Evolutionary conservation across 2,797 vertebrate species (phyloP).

Genomic region (Euphonia xanthogaster): DNA sequence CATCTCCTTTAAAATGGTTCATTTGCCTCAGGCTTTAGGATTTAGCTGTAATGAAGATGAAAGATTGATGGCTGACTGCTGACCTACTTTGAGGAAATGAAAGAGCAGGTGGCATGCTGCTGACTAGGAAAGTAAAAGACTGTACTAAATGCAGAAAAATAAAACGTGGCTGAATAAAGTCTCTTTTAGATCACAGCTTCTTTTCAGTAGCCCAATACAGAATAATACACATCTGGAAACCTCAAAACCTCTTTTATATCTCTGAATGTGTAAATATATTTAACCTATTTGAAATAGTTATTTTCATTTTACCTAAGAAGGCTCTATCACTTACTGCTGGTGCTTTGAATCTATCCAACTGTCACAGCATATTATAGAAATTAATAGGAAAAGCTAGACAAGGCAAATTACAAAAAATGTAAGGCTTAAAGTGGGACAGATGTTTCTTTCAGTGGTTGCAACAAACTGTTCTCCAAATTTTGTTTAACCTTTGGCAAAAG

Average conservation of each 20-base stretch:
- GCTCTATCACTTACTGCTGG: neutral
- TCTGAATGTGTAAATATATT: neutral
- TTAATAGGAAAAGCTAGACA: neutral
- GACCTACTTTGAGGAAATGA: conserved; percentile 74
- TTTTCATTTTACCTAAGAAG: neutral
- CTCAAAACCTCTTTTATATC: neutral
- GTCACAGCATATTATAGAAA: neutral
- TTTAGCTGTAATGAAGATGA: conserved; percentile 72
- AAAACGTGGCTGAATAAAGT: conserved; percentile 32
- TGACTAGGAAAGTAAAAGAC: conserved; percentile 58
- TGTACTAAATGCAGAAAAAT: conserved; percentile 21
- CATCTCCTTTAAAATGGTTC: conserved; percentile 62
- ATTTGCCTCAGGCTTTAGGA: conserved; percentile 68
- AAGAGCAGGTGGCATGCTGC: conserved; percentile 70
- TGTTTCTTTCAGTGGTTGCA: neutral
- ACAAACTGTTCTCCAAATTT: neutral
- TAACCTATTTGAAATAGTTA: neutral
- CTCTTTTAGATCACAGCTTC: conserved; percentile 17
- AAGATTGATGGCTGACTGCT: conserved; percentile 73
- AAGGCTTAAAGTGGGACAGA: neutral
- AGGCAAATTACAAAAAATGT: neutral
- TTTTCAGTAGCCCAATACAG: neutral
- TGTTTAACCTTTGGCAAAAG: neutral
- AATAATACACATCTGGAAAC: neutral
- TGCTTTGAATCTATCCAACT: neutral